Percentiles rank a stretch among this genome's conserved stretches.
phyloP scores from a whole-genome alignment of 2,113 vertebrate species.

The Sander vitreus region DNA sequence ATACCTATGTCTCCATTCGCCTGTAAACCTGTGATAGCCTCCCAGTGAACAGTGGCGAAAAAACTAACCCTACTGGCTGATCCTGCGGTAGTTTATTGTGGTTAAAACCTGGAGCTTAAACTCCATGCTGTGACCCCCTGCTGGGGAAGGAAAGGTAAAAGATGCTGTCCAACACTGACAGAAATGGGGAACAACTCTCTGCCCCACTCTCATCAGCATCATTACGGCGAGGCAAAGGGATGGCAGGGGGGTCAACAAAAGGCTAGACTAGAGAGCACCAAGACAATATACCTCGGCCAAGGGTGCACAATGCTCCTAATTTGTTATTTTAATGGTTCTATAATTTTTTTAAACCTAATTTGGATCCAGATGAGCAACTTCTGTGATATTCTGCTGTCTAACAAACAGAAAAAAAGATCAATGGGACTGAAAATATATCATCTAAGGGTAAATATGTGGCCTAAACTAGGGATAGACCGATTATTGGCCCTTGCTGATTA shows the following conservation, averaged over 20 bases:
- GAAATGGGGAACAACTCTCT: neutral
- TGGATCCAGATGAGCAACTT: neutral
- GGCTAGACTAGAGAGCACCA: neutral
- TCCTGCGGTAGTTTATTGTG: too few species aligned
- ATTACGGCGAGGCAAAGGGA: neutral
- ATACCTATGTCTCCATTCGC: too few species aligned
- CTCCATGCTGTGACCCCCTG: neutral
- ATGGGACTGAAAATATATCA: neutral
- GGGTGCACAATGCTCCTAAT: neutral
- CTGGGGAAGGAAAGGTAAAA: slow-evolving; percentile 24
- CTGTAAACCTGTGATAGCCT: too few species aligned
- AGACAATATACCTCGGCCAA: neutral
- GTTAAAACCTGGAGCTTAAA: too few species aligned
- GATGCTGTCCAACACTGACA: neutral
- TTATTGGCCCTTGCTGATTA: too few species aligned
- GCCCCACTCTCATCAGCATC: neutral
- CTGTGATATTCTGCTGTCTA: neutral
- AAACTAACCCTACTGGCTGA: too few species aligned
- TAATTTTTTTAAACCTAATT: neutral
- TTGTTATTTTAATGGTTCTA: neutral
- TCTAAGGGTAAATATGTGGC: neutral
- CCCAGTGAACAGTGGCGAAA: too few species aligned
- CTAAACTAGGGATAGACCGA: too few species aligned
- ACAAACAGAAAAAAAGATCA: neutral
- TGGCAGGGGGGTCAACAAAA: neutral